Evolutionary conservation across 2,113 vertebrate species (phyloP).

Genomic region (Pavo muticus): DNA sequence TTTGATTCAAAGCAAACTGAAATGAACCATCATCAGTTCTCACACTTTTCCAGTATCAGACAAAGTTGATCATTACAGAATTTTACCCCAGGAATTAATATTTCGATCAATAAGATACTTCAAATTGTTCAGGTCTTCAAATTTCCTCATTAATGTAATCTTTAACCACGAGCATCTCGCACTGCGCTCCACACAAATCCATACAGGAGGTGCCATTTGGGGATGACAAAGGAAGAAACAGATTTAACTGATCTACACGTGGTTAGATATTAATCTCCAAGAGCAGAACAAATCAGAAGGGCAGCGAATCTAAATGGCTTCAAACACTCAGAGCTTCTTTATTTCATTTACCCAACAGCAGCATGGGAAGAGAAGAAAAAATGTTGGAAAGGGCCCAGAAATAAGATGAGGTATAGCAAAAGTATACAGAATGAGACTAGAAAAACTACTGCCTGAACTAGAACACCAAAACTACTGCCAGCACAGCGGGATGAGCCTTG

Average conservation of each 20-base stretch:
- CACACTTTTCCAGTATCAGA: slow-evolving; percentile 31
- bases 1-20: slow-evolving; percentile 23
- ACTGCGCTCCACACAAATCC: slow-evolving; percentile 43
- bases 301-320: background rate
- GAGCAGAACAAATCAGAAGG: background rate
- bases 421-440: background rate
- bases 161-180: slow-evolving; percentile 39
- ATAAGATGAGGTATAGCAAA: background rate
- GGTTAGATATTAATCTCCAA: background rate
- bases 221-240: slow-evolving; percentile 40
- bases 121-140: slow-evolving; percentile 24
- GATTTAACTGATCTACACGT: slow-evolving; percentile 18
- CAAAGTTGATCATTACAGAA: slow-evolving; percentile 54
- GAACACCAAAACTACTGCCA: rapidly evolving
- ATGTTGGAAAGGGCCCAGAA: background rate
- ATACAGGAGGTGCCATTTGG: slow-evolving; percentile 27
- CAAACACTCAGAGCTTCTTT: background rate
- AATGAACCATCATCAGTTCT: background rate
- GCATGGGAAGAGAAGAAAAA: background rate
- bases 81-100: slow-evolving; percentile 52
- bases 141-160: slow-evolving; percentile 8
- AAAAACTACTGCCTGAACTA: background rate
- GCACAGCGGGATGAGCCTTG: background rate
- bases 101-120: background rate
- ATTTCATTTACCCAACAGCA: background rate